Conservation (phyloP, 2,888 invertebrate genomes). For the Ennomos fuscantarius region DNA sequence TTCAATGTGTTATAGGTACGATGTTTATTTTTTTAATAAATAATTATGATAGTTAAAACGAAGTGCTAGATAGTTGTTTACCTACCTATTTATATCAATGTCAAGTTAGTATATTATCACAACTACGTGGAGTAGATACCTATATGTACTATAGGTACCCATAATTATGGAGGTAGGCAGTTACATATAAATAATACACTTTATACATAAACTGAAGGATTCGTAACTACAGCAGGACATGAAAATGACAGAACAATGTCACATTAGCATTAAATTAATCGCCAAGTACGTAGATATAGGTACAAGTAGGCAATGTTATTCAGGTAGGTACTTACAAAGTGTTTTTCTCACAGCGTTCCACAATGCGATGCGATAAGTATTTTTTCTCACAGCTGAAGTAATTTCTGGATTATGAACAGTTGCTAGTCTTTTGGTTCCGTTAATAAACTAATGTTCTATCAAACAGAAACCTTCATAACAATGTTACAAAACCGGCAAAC, state of each 20-base stretch:
- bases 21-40: slow-evolving; percentile 33
- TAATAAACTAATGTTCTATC: slow-evolving; percentile 48
- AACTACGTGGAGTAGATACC: too few species aligned
- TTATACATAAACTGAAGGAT: slow-evolving; percentile 16
- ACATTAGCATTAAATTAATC: slow-evolving; percentile 4
- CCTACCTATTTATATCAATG: slow-evolving; percentile 21
- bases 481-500: slow-evolving; percentile 75
- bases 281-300: not conserved
- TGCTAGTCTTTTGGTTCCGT: slow-evolving; percentile 21
- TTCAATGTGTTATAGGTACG: slow-evolving; percentile 27
- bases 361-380: slow-evolving; percentile 54
- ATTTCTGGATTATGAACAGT: slow-evolving; percentile 36
- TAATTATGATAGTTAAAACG: slow-evolving; percentile 18
- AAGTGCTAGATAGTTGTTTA: slow-evolving; percentile 25
- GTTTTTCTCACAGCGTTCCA: slow-evolving; percentile 70
- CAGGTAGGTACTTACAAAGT: slow-evolving; percentile 58
- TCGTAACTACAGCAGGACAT: slow-evolving; percentile 4
- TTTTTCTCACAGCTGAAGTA: slow-evolving; percentile 51
- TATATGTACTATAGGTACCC: not conserved
- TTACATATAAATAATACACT: not conserved
- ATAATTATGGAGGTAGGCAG: slow-evolving; percentile 3
- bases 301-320: slow-evolving; percentile 21
- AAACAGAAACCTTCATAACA: slow-evolving; percentile 72
- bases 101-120: slow-evolving; percentile 15
- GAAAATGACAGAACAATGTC: slow-evolving; percentile 1